Conservation (phyloP, 1,140 invertebrate genomes). For the Drosophila prosaltans region DNA sequence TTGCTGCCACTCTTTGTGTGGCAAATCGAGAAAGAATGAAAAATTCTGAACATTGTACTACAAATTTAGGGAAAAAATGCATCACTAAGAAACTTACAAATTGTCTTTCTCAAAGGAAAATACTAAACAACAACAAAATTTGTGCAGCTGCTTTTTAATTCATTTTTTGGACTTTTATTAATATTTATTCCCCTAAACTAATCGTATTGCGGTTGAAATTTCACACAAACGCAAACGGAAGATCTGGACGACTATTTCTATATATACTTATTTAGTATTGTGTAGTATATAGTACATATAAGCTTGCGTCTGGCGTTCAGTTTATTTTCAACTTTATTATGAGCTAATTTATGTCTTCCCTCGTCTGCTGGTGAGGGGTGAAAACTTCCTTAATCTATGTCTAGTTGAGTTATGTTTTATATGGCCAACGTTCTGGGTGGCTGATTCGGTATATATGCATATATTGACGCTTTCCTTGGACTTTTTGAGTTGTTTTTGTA, state of each 20-base stretch:
- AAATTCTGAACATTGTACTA: too few species aligned
- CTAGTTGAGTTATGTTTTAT: slow-evolving; percentile 32
- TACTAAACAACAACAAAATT: not conserved
- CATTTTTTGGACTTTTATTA: slow-evolving; percentile 48
- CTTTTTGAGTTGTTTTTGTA: slow-evolving; percentile 21
- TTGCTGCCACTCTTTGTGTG: not conserved
- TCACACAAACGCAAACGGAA: slow-evolving; percentile 20
- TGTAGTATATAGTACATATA: not conserved
- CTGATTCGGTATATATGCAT: slow-evolving; percentile 19
- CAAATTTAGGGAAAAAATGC: too few species aligned
- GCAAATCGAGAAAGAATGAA: not conserved
- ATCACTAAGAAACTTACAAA: not conserved
- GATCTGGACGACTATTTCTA: slow-evolving; percentile 63
- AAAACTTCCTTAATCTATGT: slow-evolving; percentile 37
- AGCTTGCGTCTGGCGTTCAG: slow-evolving; percentile 38
- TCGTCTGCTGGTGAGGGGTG: slow-evolving; percentile 21
- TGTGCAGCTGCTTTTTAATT: slow-evolving; percentile 37
- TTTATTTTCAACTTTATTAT: slow-evolving; percentile 70
- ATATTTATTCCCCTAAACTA: slow-evolving; percentile 62
- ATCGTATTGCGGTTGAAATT: slow-evolving; percentile 56
- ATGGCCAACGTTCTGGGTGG: slow-evolving; percentile 25
- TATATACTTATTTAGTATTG: not conserved
- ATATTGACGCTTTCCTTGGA: slow-evolving; percentile 59
- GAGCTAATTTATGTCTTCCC: slow-evolving; percentile 68
- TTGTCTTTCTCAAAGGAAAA: not conserved